Evolutionary conservation across 2,113 vertebrate species (phyloP).

Genomic region (Crotophaga sulcirostris): DNA sequence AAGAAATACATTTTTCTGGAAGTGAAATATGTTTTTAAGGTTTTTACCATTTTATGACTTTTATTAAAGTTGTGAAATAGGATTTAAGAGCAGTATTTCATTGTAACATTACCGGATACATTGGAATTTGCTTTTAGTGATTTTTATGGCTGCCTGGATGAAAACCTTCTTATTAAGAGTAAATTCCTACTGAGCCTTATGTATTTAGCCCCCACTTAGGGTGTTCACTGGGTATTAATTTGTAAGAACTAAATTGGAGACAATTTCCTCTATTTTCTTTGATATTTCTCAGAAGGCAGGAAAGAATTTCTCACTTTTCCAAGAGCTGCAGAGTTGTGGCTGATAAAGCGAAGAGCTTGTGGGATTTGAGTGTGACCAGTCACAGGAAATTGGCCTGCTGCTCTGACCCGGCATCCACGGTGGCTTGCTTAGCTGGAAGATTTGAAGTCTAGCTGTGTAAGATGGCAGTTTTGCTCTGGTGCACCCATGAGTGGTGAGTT

Average conservation of each 20-base stretch:
- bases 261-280: slow-evolving; percentile 31
- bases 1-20: not conserved
- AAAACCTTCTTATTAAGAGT: slow-evolving; percentile 31
- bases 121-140: slow-evolving; percentile 20
- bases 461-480: not conserved
- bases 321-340: not conserved
- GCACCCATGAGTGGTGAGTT: not conserved
- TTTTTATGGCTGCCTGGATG: slow-evolving; percentile 28
- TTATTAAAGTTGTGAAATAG: slow-evolving; percentile 24
- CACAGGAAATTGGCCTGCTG: not conserved
- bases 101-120: not conserved
- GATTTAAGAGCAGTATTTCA: slow-evolving; percentile 22
- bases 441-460: not conserved
- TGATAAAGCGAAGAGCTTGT: not conserved
- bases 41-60: slow-evolving; percentile 36
- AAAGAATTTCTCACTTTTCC: not conserved
- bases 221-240: slow-evolving; percentile 10
- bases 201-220: not conserved
- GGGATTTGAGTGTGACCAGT: not conserved
- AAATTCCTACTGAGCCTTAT: not conserved
- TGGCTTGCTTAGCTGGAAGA: not conserved
- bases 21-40: not conserved
- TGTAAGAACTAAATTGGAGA: slow-evolving; percentile 2
- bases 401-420: not conserved
- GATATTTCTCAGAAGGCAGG: not conserved